Conservation (phyloP, 2,113 vertebrate genomes). For the Brachionichthys hirsutus region DNA sequence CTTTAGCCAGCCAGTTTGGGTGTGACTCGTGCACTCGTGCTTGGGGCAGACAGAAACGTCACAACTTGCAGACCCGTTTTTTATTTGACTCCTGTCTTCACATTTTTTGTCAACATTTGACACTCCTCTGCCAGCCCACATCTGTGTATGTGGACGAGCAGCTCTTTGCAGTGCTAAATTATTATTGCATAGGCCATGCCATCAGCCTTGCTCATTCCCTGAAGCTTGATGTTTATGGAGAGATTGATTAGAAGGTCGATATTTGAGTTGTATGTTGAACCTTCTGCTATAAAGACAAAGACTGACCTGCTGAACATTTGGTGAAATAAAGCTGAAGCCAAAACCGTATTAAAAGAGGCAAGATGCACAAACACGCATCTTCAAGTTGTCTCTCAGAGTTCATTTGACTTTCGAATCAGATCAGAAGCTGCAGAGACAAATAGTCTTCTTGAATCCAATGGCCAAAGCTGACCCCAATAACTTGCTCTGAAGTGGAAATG, state of each 20-base stretch:
- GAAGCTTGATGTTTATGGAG: constrained; percentile 44
- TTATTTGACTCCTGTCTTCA: constrained; percentile 35
- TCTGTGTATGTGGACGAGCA: constrained; percentile 59
- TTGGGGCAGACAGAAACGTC: constrained; percentile 54
- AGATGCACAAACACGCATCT: constrained; percentile 35
- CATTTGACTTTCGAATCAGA: constrained; percentile 58
- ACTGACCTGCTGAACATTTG: constrained; percentile 37
- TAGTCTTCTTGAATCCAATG: constrained; percentile 34
- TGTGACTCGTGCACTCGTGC: constrained; percentile 57
- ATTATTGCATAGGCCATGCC: constrained; percentile 57
- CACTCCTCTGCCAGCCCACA: constrained; percentile 53
- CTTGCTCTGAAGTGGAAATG: constrained; percentile 49
- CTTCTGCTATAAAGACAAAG: constrained; percentile 37
- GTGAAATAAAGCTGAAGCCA: constrained; percentile 43
- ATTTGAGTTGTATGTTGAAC: constrained; percentile 38
- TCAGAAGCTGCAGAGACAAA: constrained; percentile 54
- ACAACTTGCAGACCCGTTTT: constrained; percentile 43
- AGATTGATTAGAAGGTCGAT: constrained; percentile 20
- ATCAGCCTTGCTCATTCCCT: constrained; percentile 41
- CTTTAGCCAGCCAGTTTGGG: constrained; percentile 58
- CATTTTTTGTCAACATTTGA: constrained; percentile 41
- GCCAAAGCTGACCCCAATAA: constrained; percentile 54
- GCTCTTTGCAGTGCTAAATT: constrained; percentile 46
- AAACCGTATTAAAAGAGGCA: constrained; percentile 24
- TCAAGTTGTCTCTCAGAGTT: constrained; percentile 50